Evolutionary conservation across 2,797 vertebrate species (phyloP).

Genomic region (Merluccius polli): DNA sequence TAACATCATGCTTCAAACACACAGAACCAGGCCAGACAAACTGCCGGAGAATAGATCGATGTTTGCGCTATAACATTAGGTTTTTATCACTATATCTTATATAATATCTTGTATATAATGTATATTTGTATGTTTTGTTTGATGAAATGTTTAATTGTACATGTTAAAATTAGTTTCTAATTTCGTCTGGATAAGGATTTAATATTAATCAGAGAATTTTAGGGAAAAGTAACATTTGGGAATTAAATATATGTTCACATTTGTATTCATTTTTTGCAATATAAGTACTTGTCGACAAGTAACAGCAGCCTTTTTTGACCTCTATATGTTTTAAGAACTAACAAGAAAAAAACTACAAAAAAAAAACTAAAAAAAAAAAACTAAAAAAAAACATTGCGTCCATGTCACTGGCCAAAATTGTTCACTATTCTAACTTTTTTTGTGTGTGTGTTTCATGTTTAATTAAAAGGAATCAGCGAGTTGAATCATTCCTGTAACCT

Average conservation of each 20-base stretch:
- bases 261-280: neutral
- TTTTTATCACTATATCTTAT: neutral
- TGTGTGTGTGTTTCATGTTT: neutral
- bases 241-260: neutral
- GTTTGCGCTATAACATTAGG: neutral
- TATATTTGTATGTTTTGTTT: neutral
- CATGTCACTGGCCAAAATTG: neutral
- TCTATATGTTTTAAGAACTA: neutral
- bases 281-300: neutral
- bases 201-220: neutral
- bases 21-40: neutral
- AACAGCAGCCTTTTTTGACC: neutral
- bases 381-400: neutral
- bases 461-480: neutral
- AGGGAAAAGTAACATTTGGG: neutral
- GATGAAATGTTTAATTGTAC: neutral
- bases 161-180: no score
- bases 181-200: neutral
- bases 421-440: neutral
- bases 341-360: no score
- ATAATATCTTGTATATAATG: neutral
- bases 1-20: constrained; percentile 9
- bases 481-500: neutral
- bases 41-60: neutral
- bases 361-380: no score